phyloP scores from a whole-genome alignment of 2,888 invertebrate genomes.

The Tiliacea aurago region DNA sequence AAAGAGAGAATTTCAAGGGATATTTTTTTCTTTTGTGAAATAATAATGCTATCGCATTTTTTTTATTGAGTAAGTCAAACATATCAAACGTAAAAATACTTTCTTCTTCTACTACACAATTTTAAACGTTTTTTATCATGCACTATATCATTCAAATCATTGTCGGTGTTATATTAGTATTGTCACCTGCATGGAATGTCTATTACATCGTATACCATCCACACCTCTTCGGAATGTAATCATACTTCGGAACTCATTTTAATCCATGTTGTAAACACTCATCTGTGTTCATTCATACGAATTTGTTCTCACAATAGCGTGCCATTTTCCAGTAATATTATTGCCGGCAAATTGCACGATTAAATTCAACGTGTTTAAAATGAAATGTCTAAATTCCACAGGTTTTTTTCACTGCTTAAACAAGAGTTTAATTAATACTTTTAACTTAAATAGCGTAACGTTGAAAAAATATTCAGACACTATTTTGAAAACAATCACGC shows the following conservation, averaged over 20 bases:
- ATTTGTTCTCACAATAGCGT: conserved; percentile 21
- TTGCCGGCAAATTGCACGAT: conserved; percentile 35
- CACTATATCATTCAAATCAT: conserved; percentile 34
- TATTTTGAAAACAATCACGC: conserved; percentile 20
- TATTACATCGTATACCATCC: conserved; percentile 28
- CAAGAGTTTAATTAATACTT: conserved; percentile 14
- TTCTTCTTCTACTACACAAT: background rate
- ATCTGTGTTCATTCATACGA: conserved; percentile 45
- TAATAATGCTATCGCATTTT: background rate
- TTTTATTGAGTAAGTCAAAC: background rate
- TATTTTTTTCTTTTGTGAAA: background rate
- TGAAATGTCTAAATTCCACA: conserved; percentile 53
- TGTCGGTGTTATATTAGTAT: conserved; percentile 25
- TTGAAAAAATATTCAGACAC: conserved; percentile 26
- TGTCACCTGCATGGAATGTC: conserved; percentile 49
- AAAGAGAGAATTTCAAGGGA: background rate
- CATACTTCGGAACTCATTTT: conserved; percentile 34
- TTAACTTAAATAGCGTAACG: conserved; percentile 5
- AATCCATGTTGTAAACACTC: conserved; percentile 30
- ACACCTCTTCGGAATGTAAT: conserved; percentile 28
- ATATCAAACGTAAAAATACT: background rate
- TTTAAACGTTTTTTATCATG: conserved; percentile 5
- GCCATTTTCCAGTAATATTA: conserved; percentile 35
- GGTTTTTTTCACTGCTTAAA: conserved; percentile 48
- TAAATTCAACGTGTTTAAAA: conserved; percentile 40